Evolutionary conservation across 2,888 invertebrate genomes (phyloP).

Genomic region (Nomada fabriciana): DNA sequence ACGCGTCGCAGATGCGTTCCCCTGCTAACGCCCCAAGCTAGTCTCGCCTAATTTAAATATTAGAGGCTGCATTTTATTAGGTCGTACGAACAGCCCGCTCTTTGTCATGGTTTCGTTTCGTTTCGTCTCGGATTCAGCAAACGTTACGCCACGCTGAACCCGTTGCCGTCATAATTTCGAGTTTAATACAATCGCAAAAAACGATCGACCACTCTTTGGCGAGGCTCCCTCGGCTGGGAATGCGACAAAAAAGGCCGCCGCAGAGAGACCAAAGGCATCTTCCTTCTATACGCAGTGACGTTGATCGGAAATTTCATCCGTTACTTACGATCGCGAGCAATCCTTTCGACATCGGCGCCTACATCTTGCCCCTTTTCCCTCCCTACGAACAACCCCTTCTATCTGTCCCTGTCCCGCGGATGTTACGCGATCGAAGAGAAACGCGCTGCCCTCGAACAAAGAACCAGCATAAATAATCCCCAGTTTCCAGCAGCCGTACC

Average conservation of each 20-base stretch:
- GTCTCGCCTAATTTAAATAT: slow-evolving; percentile 75
- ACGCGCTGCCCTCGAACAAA: slow-evolving; percentile 70
- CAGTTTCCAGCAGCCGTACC: slow-evolving; percentile 71
- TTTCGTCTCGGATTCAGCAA: not conserved
- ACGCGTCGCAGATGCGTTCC: slow-evolving; percentile 70
- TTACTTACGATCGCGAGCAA: slow-evolving; percentile 53
- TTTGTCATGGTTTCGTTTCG: not conserved
- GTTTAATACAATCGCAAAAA: slow-evolving; percentile 12
- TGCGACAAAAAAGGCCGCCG: slow-evolving; percentile 33
- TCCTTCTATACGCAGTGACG: slow-evolving; percentile 1
- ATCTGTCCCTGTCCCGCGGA: slow-evolving; percentile 1
- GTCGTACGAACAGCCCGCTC: slow-evolving; percentile 26
- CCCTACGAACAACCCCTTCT: not conserved
- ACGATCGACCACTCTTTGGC: not conserved
- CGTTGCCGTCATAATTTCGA: slow-evolving; percentile 24
- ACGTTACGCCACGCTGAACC: not conserved
- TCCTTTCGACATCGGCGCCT: slow-evolving; percentile 48
- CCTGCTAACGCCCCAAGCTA: slow-evolving; percentile 45
- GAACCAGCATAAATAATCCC: slow-evolving; percentile 76
- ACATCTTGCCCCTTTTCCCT: not conserved
- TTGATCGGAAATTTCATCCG: slow-evolving; percentile 55
- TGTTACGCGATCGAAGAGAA: slow-evolving; percentile 30
- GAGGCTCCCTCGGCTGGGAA: slow-evolving; percentile 5
- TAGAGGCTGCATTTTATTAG: slow-evolving; percentile 75
- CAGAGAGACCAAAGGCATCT: slow-evolving; percentile 5